Base-by-base conservation (phyloP, 2,888 invertebrate genomes). In the Melitaea athalia region DNA sequence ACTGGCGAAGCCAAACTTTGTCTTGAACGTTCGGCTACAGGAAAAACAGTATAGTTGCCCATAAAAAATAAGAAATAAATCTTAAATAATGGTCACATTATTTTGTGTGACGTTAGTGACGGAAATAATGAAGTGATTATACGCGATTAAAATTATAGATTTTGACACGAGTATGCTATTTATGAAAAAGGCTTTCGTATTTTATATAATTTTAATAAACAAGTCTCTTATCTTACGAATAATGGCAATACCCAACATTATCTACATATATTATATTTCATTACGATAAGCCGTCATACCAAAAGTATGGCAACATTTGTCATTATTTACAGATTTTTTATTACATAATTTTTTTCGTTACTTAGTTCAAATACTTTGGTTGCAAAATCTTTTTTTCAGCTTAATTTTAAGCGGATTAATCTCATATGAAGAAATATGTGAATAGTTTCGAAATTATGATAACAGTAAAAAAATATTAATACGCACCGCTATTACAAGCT, bases 91-190 rank as follows among this genome's bases (percentile, higher is more conserved):
- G 31, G 38, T 42, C 57, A 57, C 57, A 57, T 42, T 15, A 38
- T 38, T 38, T 33, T 55, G 5, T 3, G 11, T 42, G 15, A 42
- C 15, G 42, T n/a, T 10, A 57, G 15, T 15, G 15, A 31, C n/a
- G 38, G 47, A 14, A 33, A 60, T 67, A 67, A 55, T 62, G 47
- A 67, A 67, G 55, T 61, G 53, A 49, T 67, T 67, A 61, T 24
- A 61, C 38, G 53, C 38, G 24, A 38, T n/a, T 5, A 47, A 55
- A 67, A 67, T 61, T 55, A 62, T 55, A 55, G 53, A 4, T 49
- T 10, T 47, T 24, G 55, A 55, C 61, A 61, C 66, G 66, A 61
- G 6, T 45, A 55, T 61, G 47, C 38, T 42, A 42, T n/a, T 38
- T 6, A n/a, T 17, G 6, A 38, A 57, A 57, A 42, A 42, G 3